Evolutionary conservation across 2,888 invertebrate genomes (phyloP), one percentile per base, ranked within the genome.

Genomic region (Pachydiplax longipennis): DNA sequence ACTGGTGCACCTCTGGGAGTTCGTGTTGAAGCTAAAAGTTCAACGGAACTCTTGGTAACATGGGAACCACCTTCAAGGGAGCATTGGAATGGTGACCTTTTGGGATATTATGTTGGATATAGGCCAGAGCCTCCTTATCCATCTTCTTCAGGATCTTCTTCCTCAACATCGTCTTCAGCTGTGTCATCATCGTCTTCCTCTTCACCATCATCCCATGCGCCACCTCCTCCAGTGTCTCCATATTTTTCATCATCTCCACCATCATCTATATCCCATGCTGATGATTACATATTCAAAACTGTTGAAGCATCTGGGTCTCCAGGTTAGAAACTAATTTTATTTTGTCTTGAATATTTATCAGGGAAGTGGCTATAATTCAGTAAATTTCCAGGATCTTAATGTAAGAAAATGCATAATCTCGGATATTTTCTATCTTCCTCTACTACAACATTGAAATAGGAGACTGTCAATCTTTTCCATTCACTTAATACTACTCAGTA

Each of bases 61-160:
- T 98, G 98, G 98, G 97, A 98, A 93, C 97, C 98, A 53, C 98
- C 98, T 37, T 96, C 97, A 93, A 95, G 97, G 92, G 97, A 98
- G 93, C 95, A 97, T 91, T 98, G 98, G 97, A 98, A 98, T 93
- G 98, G 98, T 81, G 97, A 97, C 93, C 95, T 98, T 92, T 95
- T 98, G 0, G 98, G 98, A 91, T 98, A 98, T 94, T 97, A 98
- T 93, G 97, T 98, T 48, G 97, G 98, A 92, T 98, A 97, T 95
- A 97, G 97, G 93, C 96, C 96, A 93, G 95, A 96, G 93, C 93
- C 82, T 92, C 90, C 91, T 37, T 58, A 82, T 48, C 83, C 91
- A 22, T 90, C 81, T 90, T 61, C 91, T 73, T 44, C 91, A 92
- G n/a, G 93, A 93, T 58, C 87, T 12, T 87, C 87, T 0, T 61